A percentile compares a stretch with the other conserved stretches of the same genome.
Evolutionary conservation across 2,113 vertebrate genomes (phyloP).

Genomic region (Chunga burmeisteri): DNA sequence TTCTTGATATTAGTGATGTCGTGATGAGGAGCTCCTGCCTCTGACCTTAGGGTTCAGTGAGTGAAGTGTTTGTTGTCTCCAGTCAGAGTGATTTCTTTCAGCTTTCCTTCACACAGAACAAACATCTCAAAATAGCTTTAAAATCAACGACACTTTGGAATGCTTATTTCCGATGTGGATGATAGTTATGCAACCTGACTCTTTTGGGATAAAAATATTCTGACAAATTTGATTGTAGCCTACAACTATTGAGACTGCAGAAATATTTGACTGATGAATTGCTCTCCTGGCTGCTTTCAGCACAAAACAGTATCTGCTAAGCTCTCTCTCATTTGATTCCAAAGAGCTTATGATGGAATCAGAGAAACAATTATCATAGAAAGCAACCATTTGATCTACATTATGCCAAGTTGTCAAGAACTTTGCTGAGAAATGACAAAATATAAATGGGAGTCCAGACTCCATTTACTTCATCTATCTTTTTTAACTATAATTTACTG

Average conservation of each 20-base stretch:
- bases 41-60: not conserved
- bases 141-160: conserved; percentile 25
- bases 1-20: not conserved
- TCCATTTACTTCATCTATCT: not conserved
- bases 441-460: not conserved
- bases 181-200: not conserved
- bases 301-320: not conserved
- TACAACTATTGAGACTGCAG: not conserved
- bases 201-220: not conserved
- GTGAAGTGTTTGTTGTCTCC: not conserved
- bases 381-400: not conserved
- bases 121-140: not conserved
- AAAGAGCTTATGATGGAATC: not conserved
- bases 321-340: not conserved
- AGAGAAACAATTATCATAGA: not conserved
- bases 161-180: not conserved
- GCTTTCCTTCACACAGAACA: not conserved
- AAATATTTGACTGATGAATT: not conserved
- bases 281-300: not conserved
- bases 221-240: not conserved
- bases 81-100: not conserved
- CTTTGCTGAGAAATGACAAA: not conserved
- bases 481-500: not conserved
- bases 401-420: not conserved
- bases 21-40: not conserved